A percentile compares a stretch with the other conserved stretches of the same genome.
Evolutionary conservation across 1,140 invertebrate genomes (phyloP).

Genomic region (Zeugodacus cucurbitae): DNA sequence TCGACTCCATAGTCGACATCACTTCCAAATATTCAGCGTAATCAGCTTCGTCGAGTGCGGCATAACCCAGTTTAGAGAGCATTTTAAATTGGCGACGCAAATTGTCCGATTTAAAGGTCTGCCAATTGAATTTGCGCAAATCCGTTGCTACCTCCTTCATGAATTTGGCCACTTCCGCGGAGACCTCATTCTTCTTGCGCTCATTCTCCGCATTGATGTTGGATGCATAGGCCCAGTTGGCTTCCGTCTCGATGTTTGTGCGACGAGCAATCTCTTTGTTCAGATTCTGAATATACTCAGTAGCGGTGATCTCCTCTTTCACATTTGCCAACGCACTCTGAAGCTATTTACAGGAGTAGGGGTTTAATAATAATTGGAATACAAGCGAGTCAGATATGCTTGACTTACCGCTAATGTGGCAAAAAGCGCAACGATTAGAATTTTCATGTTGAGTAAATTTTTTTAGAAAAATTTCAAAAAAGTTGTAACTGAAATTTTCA

Average conservation of each 20-base stretch:
- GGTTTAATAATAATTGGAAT: background rate
- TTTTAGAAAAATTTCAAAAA: conserved; percentile 31
- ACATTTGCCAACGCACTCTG: conserved; percentile 51
- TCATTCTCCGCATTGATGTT: conserved; percentile 80
- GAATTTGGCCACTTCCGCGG: conserved; percentile 60
- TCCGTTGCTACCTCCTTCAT: conserved; percentile 67
- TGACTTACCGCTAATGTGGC: conserved; percentile 57
- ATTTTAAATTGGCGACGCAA: conserved; percentile 75
- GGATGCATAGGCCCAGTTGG: conserved; percentile 78
- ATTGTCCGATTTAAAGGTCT: conserved; percentile 72
- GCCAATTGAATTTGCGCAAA: conserved; percentile 74
- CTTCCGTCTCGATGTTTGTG: conserved; percentile 69
- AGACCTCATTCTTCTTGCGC: conserved; percentile 68
- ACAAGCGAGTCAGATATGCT: background rate
- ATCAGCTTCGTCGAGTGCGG: conserved; percentile 77
- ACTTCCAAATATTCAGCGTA: conserved; percentile 73
- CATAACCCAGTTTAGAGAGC: conserved; percentile 74
- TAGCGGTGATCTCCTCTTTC: conserved; percentile 71
- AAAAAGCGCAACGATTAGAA: conserved; percentile 52
- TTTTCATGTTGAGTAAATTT: conserved; percentile 51
- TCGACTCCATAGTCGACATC: conserved; percentile 79
- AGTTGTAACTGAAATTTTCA: conserved; percentile 45
- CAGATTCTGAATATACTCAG: conserved; percentile 71
- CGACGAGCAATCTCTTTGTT: conserved; percentile 70
- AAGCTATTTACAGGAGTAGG: background rate